Conservation (phyloP, 1,140 invertebrate genomes). For the Neodiprion virginianus region DNA sequence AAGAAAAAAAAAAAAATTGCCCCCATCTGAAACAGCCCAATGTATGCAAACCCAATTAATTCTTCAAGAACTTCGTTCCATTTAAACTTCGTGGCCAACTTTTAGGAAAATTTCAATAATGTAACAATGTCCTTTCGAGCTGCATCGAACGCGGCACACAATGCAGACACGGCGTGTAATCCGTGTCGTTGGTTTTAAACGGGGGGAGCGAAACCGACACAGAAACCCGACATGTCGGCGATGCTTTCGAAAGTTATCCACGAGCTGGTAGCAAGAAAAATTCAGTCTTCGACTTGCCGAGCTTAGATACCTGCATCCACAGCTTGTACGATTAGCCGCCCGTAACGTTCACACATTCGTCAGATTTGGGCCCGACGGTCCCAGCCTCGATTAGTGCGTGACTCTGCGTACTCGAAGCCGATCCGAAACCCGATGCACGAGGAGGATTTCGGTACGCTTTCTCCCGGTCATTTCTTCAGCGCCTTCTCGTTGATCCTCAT, state of each 20-base stretch:
- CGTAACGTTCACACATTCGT: background rate
- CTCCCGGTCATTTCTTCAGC: background rate
- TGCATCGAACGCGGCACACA: no score
- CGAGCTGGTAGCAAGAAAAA: background rate
- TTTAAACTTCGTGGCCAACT: no score
- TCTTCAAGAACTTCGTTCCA: no score
- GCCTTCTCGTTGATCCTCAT: no score
- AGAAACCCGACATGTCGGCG: background rate
- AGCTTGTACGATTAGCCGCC: background rate
- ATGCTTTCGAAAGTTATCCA: background rate
- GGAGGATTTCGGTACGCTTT: background rate
- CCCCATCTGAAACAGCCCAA: no score
- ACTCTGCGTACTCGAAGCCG: background rate
- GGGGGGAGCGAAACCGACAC: background rate
- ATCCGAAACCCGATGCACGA: background rate
- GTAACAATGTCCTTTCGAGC: no score
- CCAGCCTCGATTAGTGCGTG: constrained; percentile 6
- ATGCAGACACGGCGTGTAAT: no score
- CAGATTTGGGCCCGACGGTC: background rate
- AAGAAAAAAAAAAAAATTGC: no score
- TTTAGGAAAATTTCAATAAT: no score
- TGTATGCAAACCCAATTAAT: no score
- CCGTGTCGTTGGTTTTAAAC: no score
- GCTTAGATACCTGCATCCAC: background rate
- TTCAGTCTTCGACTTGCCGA: background rate